phyloP scores from a whole-genome alignment of 2,888 invertebrate genomes.

The Drosophila neotestacea region DNA sequence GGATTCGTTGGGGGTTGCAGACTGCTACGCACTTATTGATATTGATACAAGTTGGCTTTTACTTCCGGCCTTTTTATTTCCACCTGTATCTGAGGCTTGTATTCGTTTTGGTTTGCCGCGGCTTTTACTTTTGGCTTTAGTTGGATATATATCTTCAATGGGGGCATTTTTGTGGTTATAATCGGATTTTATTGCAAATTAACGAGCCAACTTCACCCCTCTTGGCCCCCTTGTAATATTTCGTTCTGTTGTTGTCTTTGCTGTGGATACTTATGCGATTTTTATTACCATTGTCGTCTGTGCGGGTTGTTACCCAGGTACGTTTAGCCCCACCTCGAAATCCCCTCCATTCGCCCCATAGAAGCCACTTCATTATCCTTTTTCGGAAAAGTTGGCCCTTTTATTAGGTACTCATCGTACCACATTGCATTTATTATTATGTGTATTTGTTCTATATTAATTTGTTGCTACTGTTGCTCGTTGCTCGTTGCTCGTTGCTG shows the following conservation, averaged over 20 bases:
- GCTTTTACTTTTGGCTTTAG: slow-evolving; percentile 27
- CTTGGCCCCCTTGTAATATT: slow-evolving; percentile 22
- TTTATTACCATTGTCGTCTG: slow-evolving; percentile 71
- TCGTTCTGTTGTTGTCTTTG: slow-evolving; percentile 53
- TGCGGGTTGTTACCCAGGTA: slow-evolving; percentile 72
- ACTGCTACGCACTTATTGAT: slow-evolving; percentile 71
- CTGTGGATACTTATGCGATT: slow-evolving; percentile 74
- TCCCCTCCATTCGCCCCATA: slow-evolving; percentile 1
- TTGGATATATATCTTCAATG: slow-evolving; percentile 65
- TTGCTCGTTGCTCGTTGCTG: not conserved
- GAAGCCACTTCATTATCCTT: slow-evolving; percentile 73
- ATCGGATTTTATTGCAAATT: slow-evolving; percentile 84
- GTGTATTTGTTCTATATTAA: slow-evolving; percentile 79
- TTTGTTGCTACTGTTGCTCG: slow-evolving; percentile 60
- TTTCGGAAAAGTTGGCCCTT: slow-evolving; percentile 49
- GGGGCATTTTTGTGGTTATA: slow-evolving; percentile 83
- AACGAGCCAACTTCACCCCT: slow-evolving; percentile 69
- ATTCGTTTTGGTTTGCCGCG: slow-evolving; percentile 48
- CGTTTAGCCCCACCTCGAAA: slow-evolving; percentile 11
- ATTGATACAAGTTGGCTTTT: slow-evolving; percentile 78
- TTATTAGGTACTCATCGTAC: slow-evolving; percentile 47
- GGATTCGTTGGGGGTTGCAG: slow-evolving; percentile 1
- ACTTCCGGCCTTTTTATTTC: slow-evolving; percentile 69
- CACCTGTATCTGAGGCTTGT: slow-evolving; percentile 59
- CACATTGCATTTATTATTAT: slow-evolving; percentile 74